These are phyloP conservation scores for Danaus chrysippus DNA, from an alignment of 2,888 invertebrate genomes.

Conservation along the genomic window DNA sequence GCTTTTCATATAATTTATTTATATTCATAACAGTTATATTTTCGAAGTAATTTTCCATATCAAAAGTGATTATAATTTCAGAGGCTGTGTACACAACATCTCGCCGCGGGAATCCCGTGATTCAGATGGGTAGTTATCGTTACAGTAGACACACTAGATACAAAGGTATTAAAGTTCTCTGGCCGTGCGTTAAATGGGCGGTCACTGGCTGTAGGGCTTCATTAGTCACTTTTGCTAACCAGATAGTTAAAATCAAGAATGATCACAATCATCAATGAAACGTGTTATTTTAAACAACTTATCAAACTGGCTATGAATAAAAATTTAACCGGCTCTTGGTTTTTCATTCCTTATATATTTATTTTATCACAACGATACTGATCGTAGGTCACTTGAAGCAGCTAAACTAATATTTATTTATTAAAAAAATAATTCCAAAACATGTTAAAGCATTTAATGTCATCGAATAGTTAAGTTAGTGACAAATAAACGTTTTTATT, in stretches of 20 bases:
- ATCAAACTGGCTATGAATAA: background rate
- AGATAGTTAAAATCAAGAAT: conserved; percentile 32
- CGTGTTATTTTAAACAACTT: background rate
- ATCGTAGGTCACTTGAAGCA: too few relatives aligned
- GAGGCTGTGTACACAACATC: conserved; percentile 20
- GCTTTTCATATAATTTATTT: too few relatives aligned
- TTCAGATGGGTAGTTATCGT: conserved; percentile 29
- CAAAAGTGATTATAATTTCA: conserved; percentile 11
- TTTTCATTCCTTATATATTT: too few relatives aligned
- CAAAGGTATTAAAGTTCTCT: conserved; percentile 32
- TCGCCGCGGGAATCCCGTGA: conserved; percentile 27
- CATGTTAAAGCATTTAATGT: too few relatives aligned
- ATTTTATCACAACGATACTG: too few relatives aligned
- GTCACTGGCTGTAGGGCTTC: conserved; percentile 37
- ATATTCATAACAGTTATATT: too few relatives aligned
- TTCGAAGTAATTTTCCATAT: background rate
- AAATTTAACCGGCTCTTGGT: background rate
- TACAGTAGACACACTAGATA: conserved; percentile 36
- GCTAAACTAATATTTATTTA: too few relatives aligned
- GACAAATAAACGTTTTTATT: too few relatives aligned
- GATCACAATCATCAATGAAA: conserved; percentile 35
- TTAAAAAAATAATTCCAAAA: too few relatives aligned
- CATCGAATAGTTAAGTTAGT: too few relatives aligned
- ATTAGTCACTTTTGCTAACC: conserved; percentile 34
- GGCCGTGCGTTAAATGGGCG: conserved; percentile 42